Conservation (phyloP, 2,888 invertebrate species). For the Therioaphis trifolii region DNA sequence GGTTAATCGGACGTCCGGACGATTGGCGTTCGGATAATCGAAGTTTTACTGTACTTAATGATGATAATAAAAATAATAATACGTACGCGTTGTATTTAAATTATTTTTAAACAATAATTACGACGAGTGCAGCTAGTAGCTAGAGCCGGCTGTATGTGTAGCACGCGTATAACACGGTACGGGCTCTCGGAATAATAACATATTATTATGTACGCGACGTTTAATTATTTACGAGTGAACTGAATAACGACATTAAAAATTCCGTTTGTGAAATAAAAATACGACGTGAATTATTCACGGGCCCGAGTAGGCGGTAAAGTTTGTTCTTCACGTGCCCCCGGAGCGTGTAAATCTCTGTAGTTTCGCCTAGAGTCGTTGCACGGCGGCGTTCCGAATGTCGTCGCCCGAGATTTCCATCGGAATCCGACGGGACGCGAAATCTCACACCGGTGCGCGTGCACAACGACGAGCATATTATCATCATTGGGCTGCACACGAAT, state of each 20-base stretch:
- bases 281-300: slow-evolving; percentile 17
- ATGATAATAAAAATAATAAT: not conserved
- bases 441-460: no score
- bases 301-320: not conserved
- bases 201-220: not conserved
- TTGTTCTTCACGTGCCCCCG: not conserved
- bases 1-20: no score
- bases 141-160: no score
- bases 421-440: no score
- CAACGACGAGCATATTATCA: no score
- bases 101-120: not conserved
- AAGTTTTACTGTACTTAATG: no score
- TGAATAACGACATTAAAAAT: slow-evolving; percentile 15
- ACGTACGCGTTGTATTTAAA: not conserved
- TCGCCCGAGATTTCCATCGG: no score
- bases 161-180: not conserved
- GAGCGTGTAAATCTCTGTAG: not conserved
- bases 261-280: not conserved
- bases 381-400: no score
- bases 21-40: no score
- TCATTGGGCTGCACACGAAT: no score
- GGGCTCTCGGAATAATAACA: not conserved
- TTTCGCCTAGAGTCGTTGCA: not conserved
- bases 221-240: not conserved
- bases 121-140: not conserved